These are phyloP conservation scores for Pygoscelis adeliae DNA, from an alignment of 2,113 vertebrate genomes.

Conservation along the genomic window DNA sequence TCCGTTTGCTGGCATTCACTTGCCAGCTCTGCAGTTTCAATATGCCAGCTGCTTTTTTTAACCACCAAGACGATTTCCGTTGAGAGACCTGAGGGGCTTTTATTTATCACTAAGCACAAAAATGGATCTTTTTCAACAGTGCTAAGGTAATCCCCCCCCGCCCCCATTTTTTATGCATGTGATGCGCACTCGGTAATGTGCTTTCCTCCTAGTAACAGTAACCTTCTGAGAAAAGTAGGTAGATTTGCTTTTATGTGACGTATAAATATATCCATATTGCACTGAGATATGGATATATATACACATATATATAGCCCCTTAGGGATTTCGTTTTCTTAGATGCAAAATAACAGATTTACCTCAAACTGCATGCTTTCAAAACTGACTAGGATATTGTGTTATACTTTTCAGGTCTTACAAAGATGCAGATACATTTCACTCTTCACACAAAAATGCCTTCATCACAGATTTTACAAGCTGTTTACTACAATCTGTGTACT, in stretches of 20 bases:
- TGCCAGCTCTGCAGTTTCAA: constrained; percentile 14
- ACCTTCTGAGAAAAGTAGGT: constrained; percentile 52
- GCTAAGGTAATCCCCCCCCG: neutral
- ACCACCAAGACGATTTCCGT: constrained; percentile 13
- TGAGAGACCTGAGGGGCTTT: constrained; percentile 55
- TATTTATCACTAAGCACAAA: constrained; percentile 51
- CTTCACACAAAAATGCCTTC: constrained; percentile 53
- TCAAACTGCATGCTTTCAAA: constrained; percentile 70
- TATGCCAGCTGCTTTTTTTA: constrained; percentile 32
- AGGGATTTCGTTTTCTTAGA: constrained; percentile 53
- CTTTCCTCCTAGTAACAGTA: constrained; percentile 48
- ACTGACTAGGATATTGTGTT: constrained; percentile 50
- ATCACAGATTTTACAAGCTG: constrained; percentile 57
- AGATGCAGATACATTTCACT: constrained; percentile 49
- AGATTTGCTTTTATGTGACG: constrained; percentile 60
- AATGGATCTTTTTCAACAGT: neutral
- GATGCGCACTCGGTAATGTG: neutral
- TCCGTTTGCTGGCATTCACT: neutral
- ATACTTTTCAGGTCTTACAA: constrained; percentile 68
- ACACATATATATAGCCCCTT: constrained; percentile 23
- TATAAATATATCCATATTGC: constrained; percentile 16
- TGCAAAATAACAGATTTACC: constrained; percentile 66
- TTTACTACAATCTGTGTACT: constrained; percentile 55
- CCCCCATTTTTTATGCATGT: constrained; percentile 43
- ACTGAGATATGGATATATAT: constrained; percentile 15